These are phyloP conservation scores for Sinosuthora webbiana DNA, from an alignment of 2,113 vertebrate species.

Conservation along the genomic window DNA sequence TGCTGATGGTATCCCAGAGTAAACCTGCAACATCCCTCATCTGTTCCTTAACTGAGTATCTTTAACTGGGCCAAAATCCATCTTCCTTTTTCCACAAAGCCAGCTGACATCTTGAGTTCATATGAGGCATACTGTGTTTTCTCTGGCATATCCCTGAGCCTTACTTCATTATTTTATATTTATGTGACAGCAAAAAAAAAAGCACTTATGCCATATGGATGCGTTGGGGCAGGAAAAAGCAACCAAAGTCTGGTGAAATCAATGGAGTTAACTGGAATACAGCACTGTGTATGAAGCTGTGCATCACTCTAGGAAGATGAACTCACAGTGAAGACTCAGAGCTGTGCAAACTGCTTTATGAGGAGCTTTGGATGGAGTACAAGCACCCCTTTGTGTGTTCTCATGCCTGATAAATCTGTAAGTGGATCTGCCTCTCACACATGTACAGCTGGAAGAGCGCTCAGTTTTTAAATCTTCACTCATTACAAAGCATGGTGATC, in stretches of 20 bases:
- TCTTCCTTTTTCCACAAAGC: background rate
- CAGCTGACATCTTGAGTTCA: conserved; percentile 31
- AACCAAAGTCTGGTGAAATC: background rate
- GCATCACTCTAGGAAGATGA: background rate
- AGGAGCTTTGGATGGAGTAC: background rate
- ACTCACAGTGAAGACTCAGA: background rate
- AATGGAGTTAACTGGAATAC: background rate
- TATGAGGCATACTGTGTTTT: background rate
- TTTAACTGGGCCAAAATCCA: background rate
- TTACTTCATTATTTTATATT: background rate
- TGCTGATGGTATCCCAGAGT: background rate
- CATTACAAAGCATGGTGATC: background rate
- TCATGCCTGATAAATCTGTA: background rate
- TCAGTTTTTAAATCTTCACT: background rate
- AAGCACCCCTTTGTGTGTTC: background rate
- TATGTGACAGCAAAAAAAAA: background rate
- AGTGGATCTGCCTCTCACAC: background rate
- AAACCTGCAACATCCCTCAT: background rate
- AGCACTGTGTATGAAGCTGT: background rate
- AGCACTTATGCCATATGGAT: background rate
- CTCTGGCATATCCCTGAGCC: background rate
- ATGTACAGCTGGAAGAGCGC: background rate
- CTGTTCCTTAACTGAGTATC: background rate
- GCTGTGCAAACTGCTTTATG: background rate
- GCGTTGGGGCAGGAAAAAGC: background rate